Percentiles rank a stretch among this genome's conserved stretches.
Evolutionary conservation across 2,888 invertebrate genomes (phyloP).

Genomic region (Synanthedon myopaeformis): DNA sequence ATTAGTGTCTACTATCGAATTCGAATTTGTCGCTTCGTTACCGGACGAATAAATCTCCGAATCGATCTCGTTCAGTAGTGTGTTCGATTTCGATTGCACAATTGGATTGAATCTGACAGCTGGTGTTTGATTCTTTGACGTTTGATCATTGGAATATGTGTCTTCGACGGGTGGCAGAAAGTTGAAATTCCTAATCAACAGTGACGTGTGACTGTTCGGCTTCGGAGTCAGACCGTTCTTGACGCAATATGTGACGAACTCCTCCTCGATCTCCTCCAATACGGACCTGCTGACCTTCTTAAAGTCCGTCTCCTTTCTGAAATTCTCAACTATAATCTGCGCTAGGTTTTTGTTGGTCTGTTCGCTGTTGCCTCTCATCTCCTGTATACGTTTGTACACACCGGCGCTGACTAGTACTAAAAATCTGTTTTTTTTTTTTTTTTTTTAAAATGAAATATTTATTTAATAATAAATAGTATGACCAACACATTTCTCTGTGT

Average conservation of each 20-base stretch:
- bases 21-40: conserved; percentile 25
- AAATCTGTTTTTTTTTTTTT: conserved; percentile 75
- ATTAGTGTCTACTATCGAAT: conserved; percentile 50
- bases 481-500: too few relatives aligned
- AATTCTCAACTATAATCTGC: conserved; percentile 84
- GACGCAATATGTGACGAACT: conserved; percentile 83
- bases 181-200: conserved; percentile 88
- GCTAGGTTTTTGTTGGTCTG: conserved; percentile 86
- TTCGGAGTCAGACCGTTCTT: conserved; percentile 61
- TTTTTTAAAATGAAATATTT: too few relatives aligned
- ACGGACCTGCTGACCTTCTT: conserved; percentile 88
- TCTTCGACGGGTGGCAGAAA: conserved; percentile 76
- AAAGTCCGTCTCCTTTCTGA: conserved; percentile 81
- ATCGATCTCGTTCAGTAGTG: conserved; percentile 52
- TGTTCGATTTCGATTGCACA: conserved; percentile 64
- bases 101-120: conserved; percentile 74
- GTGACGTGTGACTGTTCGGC: conserved; percentile 85
- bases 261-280: conserved; percentile 84
- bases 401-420: conserved; percentile 88
- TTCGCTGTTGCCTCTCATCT: conserved; percentile 76
- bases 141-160: conserved; percentile 42
- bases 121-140: too few relatives aligned
- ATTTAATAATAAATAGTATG: too few relatives aligned
- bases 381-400: conserved; percentile 85
- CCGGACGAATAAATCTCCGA: conserved; percentile 49